A percentile compares a stretch with the other conserved stretches of the same genome.
Evolutionary conservation across 2,888 invertebrate genomes (phyloP).

Genomic region (Cancer borealis): DNA sequence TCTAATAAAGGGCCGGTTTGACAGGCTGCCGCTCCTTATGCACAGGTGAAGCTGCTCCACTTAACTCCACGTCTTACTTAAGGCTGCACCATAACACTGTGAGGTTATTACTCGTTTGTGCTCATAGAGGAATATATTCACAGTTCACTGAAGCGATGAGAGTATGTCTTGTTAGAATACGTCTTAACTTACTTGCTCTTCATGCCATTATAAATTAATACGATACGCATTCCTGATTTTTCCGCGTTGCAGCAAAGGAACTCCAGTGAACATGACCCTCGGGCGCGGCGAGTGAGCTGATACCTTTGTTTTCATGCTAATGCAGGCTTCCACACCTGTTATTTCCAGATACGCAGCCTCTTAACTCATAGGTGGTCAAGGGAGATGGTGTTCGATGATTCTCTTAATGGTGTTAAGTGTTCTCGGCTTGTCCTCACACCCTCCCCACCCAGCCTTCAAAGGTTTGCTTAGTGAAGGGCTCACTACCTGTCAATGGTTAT

Average conservation of each 20-base stretch:
- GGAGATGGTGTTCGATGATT: background rate
- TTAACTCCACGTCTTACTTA: background rate
- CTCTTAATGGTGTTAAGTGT: background rate
- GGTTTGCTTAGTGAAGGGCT: background rate
- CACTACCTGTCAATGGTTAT: background rate
- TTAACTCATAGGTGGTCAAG: background rate
- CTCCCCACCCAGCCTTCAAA: background rate
- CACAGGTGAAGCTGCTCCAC: background rate
- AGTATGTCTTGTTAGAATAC: background rate
- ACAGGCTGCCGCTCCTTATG: background rate
- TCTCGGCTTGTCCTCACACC: background rate
- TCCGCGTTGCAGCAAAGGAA: background rate
- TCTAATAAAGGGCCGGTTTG: background rate
- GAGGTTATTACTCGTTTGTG: background rate
- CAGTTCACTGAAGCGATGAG: background rate
- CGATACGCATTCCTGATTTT: background rate
- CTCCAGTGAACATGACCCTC: background rate
- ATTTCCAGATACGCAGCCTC: slow-evolving; percentile 2
- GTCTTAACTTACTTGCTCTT: background rate
- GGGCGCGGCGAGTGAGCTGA: background rate
- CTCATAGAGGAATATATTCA: slow-evolving; percentile 29
- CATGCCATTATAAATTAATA: slow-evolving; percentile 8
- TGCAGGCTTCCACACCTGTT: background rate
- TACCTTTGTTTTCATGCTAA: background rate
- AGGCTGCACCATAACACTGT: background rate